These are phyloP conservation scores for Mixornis gularis DNA, from an alignment of 2,113 vertebrate genomes.

Conservation along the genomic window DNA sequence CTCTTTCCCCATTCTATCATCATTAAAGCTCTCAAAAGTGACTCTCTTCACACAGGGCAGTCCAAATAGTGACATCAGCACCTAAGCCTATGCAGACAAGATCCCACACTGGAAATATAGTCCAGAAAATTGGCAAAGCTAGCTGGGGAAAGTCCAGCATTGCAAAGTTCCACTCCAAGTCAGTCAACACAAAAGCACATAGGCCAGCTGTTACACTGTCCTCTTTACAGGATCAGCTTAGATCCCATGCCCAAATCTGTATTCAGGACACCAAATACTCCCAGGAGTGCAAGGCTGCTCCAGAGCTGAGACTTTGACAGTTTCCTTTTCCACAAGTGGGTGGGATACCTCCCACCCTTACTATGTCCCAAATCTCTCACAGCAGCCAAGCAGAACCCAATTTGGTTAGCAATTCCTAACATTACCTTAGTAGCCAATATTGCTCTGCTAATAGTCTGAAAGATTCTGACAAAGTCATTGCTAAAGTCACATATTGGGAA, in stretches of 20 bases:
- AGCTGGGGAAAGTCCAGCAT: not conserved
- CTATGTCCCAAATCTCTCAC: not conserved
- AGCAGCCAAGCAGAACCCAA: not conserved
- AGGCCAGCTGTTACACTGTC: slow-evolving; percentile 14
- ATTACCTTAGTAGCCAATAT: not conserved
- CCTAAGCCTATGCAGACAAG: slow-evolving; percentile 8
- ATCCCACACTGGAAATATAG: slow-evolving; percentile 13
- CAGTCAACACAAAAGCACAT: not conserved
- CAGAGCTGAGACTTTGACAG: not conserved
- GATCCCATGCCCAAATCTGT: not conserved
- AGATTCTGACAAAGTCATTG: not conserved
- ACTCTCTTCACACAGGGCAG: not conserved
- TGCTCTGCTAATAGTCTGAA: not conserved
- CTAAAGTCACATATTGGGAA: not conserved
- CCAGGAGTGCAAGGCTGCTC: not conserved
- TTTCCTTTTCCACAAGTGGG: not conserved
- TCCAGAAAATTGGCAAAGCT: not conserved
- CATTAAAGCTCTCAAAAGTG: not conserved
- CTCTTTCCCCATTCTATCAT: not conserved
- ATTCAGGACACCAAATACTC: not conserved
- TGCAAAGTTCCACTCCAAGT: not conserved
- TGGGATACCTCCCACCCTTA: not conserved
- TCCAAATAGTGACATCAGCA: slow-evolving; percentile 38
- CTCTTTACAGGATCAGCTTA: not conserved
- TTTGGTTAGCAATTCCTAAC: not conserved